These are phyloP conservation scores for Macrocentrus cingulum DNA, from an alignment of 1,140 invertebrate species.

Conservation along the genomic window DNA sequence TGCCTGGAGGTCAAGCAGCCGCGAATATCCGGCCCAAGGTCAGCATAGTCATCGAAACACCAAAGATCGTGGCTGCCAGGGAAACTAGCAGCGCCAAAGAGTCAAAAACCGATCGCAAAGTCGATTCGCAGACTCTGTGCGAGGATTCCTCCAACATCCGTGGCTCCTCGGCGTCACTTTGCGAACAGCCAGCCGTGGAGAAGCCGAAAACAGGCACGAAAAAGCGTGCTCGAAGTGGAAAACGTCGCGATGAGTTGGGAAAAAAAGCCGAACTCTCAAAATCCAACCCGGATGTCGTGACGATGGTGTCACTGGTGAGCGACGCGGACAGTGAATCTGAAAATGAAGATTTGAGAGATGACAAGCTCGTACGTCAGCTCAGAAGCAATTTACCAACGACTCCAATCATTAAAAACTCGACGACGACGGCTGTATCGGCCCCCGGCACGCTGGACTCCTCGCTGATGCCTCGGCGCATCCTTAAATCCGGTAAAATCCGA, in stretches of 20 bases:
- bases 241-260: conserved; percentile 33
- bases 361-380: conserved; percentile 51
- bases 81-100: no score
- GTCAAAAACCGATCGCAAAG: no score
- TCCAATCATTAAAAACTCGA: conserved; percentile 47
- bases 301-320: conserved; percentile 63
- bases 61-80: conserved; percentile 20
- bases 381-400: conserved; percentile 52
- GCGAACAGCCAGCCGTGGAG: background rate
- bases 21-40: conserved; percentile 31
- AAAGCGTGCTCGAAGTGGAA: conserved; percentile 43
- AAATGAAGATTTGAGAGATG: conserved; percentile 43
- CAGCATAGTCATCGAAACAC: conserved; percentile 43
- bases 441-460: conserved; percentile 22
- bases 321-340: conserved; percentile 61
- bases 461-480: conserved; percentile 46
- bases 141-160: background rate
- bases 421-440: conserved; percentile 11
- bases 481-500: conserved; percentile 56
- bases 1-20: conserved; percentile 14
- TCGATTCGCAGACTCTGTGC: background rate
- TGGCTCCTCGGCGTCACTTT: background rate
- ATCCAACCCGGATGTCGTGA: conserved; percentile 53
- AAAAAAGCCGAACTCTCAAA: conserved; percentile 13
- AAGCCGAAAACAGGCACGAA: conserved; percentile 46